Evolutionary conservation across 2,113 vertebrate genomes (phyloP).

Genomic region (Prochilodus magdalenae): DNA sequence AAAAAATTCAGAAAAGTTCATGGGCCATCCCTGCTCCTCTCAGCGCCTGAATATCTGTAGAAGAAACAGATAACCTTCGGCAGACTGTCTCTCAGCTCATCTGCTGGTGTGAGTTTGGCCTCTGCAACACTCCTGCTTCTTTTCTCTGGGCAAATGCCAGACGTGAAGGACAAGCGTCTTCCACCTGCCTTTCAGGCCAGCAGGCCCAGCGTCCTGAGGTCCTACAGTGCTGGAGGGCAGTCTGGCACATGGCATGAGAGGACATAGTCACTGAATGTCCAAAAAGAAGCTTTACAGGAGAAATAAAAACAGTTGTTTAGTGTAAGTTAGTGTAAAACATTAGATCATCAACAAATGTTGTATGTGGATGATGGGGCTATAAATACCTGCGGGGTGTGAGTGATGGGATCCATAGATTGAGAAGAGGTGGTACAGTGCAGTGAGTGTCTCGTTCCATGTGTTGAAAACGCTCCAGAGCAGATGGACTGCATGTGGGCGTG

Average conservation of each 20-base stretch:
- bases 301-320: too few species aligned
- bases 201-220: neutral
- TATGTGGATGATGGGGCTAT: too few species aligned
- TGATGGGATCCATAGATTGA: too few species aligned
- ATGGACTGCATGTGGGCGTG: too few species aligned
- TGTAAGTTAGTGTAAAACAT: too few species aligned
- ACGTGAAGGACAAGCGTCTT: neutral
- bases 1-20: neutral
- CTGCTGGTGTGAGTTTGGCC: neutral
- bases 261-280: neutral
- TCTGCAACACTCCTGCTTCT: neutral
- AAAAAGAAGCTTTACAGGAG: neutral
- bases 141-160: neutral
- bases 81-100: neutral
- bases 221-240: neutral
- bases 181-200: neutral
- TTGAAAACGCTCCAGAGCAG: too few species aligned
- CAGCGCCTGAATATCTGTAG: neutral
- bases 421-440: too few species aligned
- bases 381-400: too few species aligned
- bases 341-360: too few species aligned
- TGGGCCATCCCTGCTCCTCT: neutral
- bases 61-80: slow-evolving; percentile 10
- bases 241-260: neutral
- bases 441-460: too few species aligned